Conservation (phyloP, 2,797 vertebrate species). For the Hapalemur alaotrensis region DNA sequence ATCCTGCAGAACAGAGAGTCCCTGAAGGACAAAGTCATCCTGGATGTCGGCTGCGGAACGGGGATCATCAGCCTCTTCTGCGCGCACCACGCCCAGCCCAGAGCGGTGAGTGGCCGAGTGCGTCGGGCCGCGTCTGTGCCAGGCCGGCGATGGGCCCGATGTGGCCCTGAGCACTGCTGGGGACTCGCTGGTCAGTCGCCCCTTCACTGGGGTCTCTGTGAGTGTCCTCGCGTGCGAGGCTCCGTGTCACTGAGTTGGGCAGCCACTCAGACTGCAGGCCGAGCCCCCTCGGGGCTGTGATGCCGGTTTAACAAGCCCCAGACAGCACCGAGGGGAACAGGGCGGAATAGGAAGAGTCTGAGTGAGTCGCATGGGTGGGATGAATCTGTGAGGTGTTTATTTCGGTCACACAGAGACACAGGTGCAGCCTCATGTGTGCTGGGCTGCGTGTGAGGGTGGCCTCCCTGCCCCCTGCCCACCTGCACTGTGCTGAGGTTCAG, state of each 20-base stretch:
- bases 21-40: constrained; percentile 85
- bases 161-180: neutral
- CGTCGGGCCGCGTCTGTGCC: accelerated
- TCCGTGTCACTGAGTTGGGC: accelerated
- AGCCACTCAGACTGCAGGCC: neutral
- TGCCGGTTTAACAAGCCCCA: accelerated
- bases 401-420: neutral
- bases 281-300: accelerated
- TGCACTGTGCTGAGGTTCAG: neutral
- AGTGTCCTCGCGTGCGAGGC: neutral
- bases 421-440: accelerated
- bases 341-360: neutral
- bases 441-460: neutral
- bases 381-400: neutral
- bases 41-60: constrained; percentile 90
- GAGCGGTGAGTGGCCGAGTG: constrained; percentile 77
- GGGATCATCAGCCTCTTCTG: constrained; percentile 91
- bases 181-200: too few relatives aligned
- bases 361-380: neutral
- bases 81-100: constrained; percentile 85
- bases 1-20: constrained; percentile 84
- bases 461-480: accelerated
- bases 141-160: too few relatives aligned
- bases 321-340: neutral
- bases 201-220: too few relatives aligned